A percentile compares a stretch with the other conserved stretches of the same genome.
Conservation (phyloP, 2,888 invertebrate species). For the Macaria notata region DNA sequence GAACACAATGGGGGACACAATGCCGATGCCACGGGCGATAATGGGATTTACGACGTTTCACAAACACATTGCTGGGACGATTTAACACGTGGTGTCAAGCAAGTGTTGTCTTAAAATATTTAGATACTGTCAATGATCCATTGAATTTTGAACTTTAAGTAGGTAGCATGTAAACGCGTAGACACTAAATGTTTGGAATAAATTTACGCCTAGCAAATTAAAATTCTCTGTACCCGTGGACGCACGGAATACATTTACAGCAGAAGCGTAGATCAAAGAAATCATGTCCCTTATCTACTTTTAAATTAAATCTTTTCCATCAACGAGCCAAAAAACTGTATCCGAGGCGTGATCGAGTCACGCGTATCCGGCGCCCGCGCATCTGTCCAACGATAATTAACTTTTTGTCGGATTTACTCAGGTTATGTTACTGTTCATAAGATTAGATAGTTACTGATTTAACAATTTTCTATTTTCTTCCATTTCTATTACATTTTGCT, state of each 20-base stretch:
- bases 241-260: no score
- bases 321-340: constrained; percentile 11
- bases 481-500: no score
- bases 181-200: no score
- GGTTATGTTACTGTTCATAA: constrained; percentile 1
- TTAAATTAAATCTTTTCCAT: constrained; percentile 11
- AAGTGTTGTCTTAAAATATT: not conserved
- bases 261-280: no score
- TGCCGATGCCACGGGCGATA: constrained; percentile 5
- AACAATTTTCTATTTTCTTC: no score
- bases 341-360: constrained; percentile 35
- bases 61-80: constrained; percentile 7
- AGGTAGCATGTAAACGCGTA: no score
- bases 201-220: no score
- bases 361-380: constrained; percentile 45
- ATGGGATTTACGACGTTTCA: constrained; percentile 2
- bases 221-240: no score
- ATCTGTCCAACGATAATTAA: constrained; percentile 41
- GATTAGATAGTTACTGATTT: not conserved
- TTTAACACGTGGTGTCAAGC: not conserved
- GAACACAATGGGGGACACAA: constrained; percentile 10
- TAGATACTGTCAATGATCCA: no score
- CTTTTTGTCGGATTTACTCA: constrained; percentile 25
- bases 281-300: constrained; percentile 1
- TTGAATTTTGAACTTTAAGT: no score